phyloP scores from a whole-genome alignment of 1,140 invertebrate genomes.

The Vollenhovia emeryi region DNA sequence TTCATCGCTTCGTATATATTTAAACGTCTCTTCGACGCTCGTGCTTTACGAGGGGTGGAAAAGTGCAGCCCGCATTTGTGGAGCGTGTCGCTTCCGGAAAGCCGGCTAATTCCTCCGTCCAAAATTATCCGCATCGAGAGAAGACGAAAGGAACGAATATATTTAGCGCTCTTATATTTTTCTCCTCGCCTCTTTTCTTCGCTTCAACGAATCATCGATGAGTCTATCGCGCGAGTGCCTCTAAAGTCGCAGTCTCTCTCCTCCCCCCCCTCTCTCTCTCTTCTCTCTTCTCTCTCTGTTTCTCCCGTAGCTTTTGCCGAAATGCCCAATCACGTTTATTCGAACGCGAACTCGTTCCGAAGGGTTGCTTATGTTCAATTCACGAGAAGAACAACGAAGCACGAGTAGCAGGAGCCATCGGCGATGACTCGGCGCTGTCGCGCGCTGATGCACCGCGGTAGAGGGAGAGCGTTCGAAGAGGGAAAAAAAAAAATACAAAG shows the following conservation, averaged over 20 bases:
- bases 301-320: not conserved
- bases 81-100: not conserved
- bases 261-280: not conserved
- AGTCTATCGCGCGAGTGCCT: not conserved
- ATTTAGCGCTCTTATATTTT: not conserved
- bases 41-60: constrained; percentile 24
- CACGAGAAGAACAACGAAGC: constrained; percentile 5
- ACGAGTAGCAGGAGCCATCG: not conserved
- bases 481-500: constrained; percentile 70
- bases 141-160: constrained; percentile 6
- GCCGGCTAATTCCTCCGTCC: constrained; percentile 23
- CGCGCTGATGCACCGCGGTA: constrained; percentile 14
- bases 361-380: not conserved
- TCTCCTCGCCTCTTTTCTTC: not conserved
- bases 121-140: constrained; percentile 30
- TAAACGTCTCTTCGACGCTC: constrained; percentile 24
- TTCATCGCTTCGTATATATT: constrained; percentile 47
- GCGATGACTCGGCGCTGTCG: not conserved
- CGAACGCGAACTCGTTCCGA: not conserved
- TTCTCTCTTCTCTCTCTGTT: not conserved
- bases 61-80: not conserved
- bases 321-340: not conserved
- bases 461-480: constrained; percentile 14
- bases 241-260: not conserved
- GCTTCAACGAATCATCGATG: not conserved